Base-by-base conservation (phyloP, 2,797 vertebrate genomes). In the Karalla daura region DNA sequence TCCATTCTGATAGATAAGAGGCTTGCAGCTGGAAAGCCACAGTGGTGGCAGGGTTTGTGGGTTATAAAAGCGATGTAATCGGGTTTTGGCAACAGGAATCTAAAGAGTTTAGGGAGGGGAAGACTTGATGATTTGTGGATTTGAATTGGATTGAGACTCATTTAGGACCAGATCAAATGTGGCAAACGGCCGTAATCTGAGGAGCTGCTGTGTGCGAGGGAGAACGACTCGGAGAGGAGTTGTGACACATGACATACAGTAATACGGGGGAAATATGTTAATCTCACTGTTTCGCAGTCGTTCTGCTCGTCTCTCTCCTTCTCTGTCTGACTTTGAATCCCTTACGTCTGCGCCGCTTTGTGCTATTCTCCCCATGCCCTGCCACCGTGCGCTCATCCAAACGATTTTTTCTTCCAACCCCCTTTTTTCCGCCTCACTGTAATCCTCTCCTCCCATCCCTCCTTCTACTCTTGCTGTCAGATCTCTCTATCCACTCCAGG, bases 11-110 rank as follows among this genome's bases (percentile, higher is more conserved):
- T 40, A 88, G 84, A 86, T 91, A 89, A 91, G 87, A 90, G 85
- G 88, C 87, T 90, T 88, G 85, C 72, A 76, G 83, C 78, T 79
- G 75, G 77, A 89, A 86, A 86, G 78, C 86, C 77, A 79, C 69
- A 36, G 76, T 66, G 61, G 80, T 70, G 27, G 78, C 27, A 83
- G 83, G 74, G 78, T 88, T 86, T 84, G 83, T 43, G 88, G 85
- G 70, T 87, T 85, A 66, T 81, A 82, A 88, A 87, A 88, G 80
- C 74, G 64, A 88, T 89, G 83, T 92, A 90, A 91, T 91, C 84
- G 40, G 80, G 72, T 82, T 87, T 79, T 82, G 81, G 83, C 83
- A 81, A 85, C 64, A 78, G 77, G 83, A 84, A 89, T 83, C 71
- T 83, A 82, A 88, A 70, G 76, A 88, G 84, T 89, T 88, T 85